Conservation (phyloP, 2,113 vertebrate species). For the Microcebus jonahi region DNA sequence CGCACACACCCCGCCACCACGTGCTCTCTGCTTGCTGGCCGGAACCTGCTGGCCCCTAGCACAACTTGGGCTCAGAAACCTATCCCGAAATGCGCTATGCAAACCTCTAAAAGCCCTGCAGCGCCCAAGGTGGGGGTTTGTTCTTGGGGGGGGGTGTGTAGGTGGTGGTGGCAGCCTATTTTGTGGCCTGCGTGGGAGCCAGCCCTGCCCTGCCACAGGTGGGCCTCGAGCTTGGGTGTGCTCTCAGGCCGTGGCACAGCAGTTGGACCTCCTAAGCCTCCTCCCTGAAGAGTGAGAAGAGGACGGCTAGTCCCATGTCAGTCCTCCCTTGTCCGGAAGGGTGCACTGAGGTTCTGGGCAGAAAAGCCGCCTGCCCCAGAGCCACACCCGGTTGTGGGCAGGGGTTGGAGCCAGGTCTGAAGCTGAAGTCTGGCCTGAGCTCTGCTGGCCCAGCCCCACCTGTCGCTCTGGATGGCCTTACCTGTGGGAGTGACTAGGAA, state of each 20-base stretch:
- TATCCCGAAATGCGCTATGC: background rate
- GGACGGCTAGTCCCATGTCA: fast-evolving
- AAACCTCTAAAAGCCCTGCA: background rate
- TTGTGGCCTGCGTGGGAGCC: background rate
- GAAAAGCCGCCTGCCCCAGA: background rate
- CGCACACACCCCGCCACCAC: no score
- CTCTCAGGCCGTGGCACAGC: fast-evolving
- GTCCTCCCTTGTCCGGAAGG: background rate
- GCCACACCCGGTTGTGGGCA: background rate
- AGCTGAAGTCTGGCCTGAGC: background rate
- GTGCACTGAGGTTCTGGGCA: background rate
- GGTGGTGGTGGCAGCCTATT: background rate
- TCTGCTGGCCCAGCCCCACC: background rate
- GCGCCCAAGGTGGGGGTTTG: background rate
- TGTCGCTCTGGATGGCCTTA: background rate
- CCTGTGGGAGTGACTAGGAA: background rate
- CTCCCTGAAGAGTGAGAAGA: background rate
- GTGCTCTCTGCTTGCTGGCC: background rate
- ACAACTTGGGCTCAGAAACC: background rate
- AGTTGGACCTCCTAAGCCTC: background rate
- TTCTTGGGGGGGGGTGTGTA: background rate
- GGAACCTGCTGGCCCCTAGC: background rate
- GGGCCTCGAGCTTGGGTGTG: fast-evolving
- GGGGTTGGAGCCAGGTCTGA: background rate
- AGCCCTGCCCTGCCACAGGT: background rate